Base-by-base conservation (phyloP, 2,888 invertebrate genomes). In the Pammene fasciana region DNA sequence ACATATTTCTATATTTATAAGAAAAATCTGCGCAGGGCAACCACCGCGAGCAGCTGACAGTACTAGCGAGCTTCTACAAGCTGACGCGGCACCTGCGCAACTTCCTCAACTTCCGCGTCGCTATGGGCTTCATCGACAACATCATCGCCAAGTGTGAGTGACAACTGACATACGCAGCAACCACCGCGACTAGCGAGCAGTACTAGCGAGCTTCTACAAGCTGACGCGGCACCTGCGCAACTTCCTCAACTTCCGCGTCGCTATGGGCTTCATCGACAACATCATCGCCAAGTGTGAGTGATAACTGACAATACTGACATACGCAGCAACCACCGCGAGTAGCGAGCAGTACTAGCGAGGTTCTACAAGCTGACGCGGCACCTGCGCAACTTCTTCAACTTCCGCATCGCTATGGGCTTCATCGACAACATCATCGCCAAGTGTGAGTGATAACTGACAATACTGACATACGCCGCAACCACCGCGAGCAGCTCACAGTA, bases 351-450 rank as follows among this genome's bases (percentile, higher is more conserved):
- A 11, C 87, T 97, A 70, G 95, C 97, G 11, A 97, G 98, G 79
- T 99, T 98, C 89, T 95, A 96, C 78, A 97, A 97, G 92, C 93
- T 99, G 84, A 95, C 97, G 34, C 92, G 94, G 45, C 98, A 99
- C 87, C 88, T 99, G 72, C 94, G 97, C 73, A 96, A 95, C 82
- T 97, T 97, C 91, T 94, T 98, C 71, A 96, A 96, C 84, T 99
- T 99, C 91, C 94, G 96, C 73, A 96, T 98, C 57, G 93, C 95
- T 52, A 98, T 99, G 96, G 99, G 99, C 64, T 95, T 99, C 81
- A 90, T 99, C 18, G 99, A 99, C 89, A 99, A 99, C 88, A 96
- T 99, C 73, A 94, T 99, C 67, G 99, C 98, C 54, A 99, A 99
- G 94, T 99, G 97, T 97, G 92, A 86, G 91, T 84, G n/a, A n/a